phyloP scores from a whole-genome alignment of 2,113 vertebrate species.

The Gila orcuttii region DNA sequence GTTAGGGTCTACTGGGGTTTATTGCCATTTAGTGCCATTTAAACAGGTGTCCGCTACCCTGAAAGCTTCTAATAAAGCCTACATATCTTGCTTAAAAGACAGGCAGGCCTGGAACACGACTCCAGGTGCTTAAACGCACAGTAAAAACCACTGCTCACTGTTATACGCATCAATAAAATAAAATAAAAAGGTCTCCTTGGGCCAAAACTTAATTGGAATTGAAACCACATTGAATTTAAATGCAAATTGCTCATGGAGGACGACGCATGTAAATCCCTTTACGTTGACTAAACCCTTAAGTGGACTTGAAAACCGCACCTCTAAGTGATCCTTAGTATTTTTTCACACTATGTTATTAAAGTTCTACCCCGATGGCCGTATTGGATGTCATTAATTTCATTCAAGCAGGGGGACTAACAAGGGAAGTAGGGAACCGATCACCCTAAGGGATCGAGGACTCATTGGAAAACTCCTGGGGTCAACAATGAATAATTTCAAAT shows the following conservation, averaged over 20 bases:
- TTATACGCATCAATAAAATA: constrained; percentile 67
- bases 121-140: constrained; percentile 56
- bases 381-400: constrained; percentile 48
- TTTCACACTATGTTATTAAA: constrained; percentile 35
- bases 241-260: constrained; percentile 61
- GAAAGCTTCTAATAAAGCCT: constrained; percentile 45
- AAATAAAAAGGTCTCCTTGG: constrained; percentile 65
- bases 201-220: constrained; percentile 68
- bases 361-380: constrained; percentile 19
- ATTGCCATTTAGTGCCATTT: constrained; percentile 47
- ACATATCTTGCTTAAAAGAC: constrained; percentile 34
- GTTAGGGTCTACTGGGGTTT: constrained; percentile 47
- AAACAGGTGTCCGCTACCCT: constrained; percentile 40
- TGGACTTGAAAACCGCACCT: constrained; percentile 25
- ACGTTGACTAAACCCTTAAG: constrained; percentile 1
- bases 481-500: constrained; percentile 70
- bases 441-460: constrained; percentile 39
- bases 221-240: constrained; percentile 66
- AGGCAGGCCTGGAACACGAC: constrained; percentile 20
- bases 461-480: constrained; percentile 65
- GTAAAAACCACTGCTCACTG: constrained; percentile 54
- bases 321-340: constrained; percentile 40
- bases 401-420: constrained; percentile 56
- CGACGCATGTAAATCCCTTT: constrained; percentile 29
- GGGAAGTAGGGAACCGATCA: constrained; percentile 23